Conservation (phyloP, 2,888 invertebrate genomes). For the Plagodis pulveraria region DNA sequence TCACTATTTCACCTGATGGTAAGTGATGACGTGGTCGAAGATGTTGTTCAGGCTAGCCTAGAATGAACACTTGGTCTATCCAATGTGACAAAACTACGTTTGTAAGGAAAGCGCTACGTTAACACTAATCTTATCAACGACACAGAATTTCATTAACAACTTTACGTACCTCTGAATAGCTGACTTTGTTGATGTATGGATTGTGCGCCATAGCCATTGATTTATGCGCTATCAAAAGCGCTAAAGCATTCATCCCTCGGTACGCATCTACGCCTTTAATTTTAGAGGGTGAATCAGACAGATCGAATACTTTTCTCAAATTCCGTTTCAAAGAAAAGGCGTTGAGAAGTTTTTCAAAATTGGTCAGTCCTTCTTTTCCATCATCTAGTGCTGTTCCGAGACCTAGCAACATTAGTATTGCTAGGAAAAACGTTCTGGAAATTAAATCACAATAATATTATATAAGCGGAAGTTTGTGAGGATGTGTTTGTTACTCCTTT, state of each 20-base stretch:
- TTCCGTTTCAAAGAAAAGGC: conserved; percentile 82
- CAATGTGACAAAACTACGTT: no score
- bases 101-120: no score
- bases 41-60: no score
- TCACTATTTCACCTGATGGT: no score
- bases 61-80: no score
- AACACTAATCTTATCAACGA: no score
- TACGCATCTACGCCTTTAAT: conserved; percentile 82
- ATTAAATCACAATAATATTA: conserved; percentile 12
- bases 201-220: conserved; percentile 85
- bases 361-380: conserved; percentile 70
- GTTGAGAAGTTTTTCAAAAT: conserved; percentile 77
- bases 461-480: no score
- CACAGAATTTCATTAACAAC: neutral
- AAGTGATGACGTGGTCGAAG: no score
- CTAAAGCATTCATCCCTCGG: conserved; percentile 82
- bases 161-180: conserved; percentile 75
- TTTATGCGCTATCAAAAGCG: conserved; percentile 83
- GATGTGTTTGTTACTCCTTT: no score
- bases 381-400: conserved; percentile 76
- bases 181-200: conserved; percentile 84
- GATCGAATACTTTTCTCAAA: conserved; percentile 69
- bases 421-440: conserved; percentile 78
- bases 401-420: conserved; percentile 63
- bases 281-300: conserved; percentile 66